Percentiles rank a stretch among this genome's conserved stretches.
phyloP scores from a whole-genome alignment of 2,888 invertebrate species.

The Lasioglossum calceatum region DNA sequence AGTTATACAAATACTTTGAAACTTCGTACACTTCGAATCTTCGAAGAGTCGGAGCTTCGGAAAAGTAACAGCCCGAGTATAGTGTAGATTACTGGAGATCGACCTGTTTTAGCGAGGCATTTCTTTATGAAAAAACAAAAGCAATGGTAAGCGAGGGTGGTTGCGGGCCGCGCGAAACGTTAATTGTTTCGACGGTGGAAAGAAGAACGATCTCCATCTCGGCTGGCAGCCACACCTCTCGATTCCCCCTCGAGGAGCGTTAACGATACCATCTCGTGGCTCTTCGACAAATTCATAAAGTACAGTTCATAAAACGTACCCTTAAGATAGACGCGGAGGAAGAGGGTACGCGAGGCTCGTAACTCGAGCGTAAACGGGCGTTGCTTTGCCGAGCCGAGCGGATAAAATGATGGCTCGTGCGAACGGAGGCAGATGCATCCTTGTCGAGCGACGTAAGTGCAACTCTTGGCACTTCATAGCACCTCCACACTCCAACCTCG shows the following conservation, averaged over 20 bases:
- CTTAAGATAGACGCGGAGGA: slow-evolving; percentile 51
- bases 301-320: slow-evolving; percentile 63
- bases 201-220: neutral
- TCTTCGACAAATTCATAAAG: slow-evolving; percentile 73
- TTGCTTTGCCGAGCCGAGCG: slow-evolving; percentile 54
- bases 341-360: slow-evolving; percentile 48
- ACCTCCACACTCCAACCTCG: neutral
- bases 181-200: neutral
- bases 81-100: too few relatives aligned
- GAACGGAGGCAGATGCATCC: slow-evolving; percentile 61
- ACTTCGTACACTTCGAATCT: too few relatives aligned
- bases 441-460: slow-evolving; percentile 69
- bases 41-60: too few relatives aligned
- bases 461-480: slow-evolving; percentile 74
- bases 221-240: slow-evolving; percentile 4
- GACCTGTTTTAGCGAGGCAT: too few relatives aligned
- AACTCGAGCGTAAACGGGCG: slow-evolving; percentile 62
- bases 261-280: slow-evolving; percentile 67
- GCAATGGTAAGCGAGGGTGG: too few relatives aligned
- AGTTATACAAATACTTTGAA: too few relatives aligned
- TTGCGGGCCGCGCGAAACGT: neutral
- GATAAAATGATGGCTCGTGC: slow-evolving; percentile 69
- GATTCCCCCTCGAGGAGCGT: slow-evolving; percentile 41
- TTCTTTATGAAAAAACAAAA: too few relatives aligned
- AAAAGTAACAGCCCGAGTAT: too few relatives aligned